A percentile compares a stretch with the other conserved stretches of the same genome.
Conservation (phyloP, 2,888 invertebrate species). For the Rhamphomyia laevipes region DNA sequence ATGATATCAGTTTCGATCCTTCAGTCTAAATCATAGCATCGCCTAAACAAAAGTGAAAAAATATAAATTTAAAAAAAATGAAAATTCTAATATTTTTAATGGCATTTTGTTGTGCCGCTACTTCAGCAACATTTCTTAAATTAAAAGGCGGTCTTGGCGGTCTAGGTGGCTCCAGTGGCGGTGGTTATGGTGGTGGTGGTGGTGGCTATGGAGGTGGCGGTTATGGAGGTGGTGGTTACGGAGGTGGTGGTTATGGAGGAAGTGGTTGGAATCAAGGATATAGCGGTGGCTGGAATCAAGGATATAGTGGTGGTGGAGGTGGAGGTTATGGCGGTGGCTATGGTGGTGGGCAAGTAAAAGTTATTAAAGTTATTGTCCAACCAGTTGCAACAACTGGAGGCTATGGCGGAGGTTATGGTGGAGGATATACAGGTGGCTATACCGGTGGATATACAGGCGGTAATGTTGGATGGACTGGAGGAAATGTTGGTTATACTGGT, state of each 20-base stretch:
- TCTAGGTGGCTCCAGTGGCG: no score
- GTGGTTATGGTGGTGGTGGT: background rate
- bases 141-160: no score
- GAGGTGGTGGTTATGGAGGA: slow-evolving; percentile 2
- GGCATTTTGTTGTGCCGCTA: no score
- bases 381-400: background rate
- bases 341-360: slow-evolving; percentile 22
- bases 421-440: slow-evolving; percentile 13
- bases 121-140: no score
- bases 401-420: slow-evolving; percentile 15
- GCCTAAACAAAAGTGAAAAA: no score
- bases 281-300: slow-evolving; percentile 14
- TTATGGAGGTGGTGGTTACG: slow-evolving; percentile 4
- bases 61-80: no score
- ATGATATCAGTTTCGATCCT: no score
- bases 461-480: no score
- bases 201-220: slow-evolving; percentile 1
- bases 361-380: slow-evolving; percentile 24
- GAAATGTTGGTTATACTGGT: background rate
- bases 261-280: background rate
- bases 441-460: slow-evolving; percentile 7
- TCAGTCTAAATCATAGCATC: no score
- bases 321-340: slow-evolving; percentile 9
- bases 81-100: no score
- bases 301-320: slow-evolving; percentile 4